phyloP scores from a whole-genome alignment of 2,113 vertebrate genomes.

The Glaucidium brasilianum region DNA sequence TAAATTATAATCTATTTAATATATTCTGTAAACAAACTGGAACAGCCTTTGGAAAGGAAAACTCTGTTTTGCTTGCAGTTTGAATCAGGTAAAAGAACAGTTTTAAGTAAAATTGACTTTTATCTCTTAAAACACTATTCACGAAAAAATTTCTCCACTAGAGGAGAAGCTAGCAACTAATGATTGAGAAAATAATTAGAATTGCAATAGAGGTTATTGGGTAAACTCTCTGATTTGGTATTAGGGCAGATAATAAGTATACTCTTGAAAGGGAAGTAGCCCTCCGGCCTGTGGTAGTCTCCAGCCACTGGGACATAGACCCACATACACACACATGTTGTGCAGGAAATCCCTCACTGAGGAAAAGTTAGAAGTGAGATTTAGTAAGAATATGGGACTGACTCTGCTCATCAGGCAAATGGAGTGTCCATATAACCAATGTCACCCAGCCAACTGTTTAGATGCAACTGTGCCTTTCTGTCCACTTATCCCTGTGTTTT shows the following conservation, averaged over 20 bases:
- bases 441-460: not conserved
- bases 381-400: not conserved
- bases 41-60: not conserved
- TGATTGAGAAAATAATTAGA: not conserved
- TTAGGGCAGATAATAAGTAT: not conserved
- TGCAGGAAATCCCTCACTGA: not conserved
- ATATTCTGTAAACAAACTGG: not conserved
- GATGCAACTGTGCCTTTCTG: not conserved
- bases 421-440: not conserved
- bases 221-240: not conserved
- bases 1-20: not conserved
- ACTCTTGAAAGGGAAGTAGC: not conserved
- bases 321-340: accelerated
- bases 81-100: not conserved
- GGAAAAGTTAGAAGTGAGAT: not conserved
- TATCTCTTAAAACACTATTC: not conserved
- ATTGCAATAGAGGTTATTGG: not conserved
- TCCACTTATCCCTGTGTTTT: not conserved
- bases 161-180: not conserved
- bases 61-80: not conserved
- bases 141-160: not conserved
- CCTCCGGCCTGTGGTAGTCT: not conserved
- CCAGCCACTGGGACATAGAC: not conserved
- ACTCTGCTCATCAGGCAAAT: not conserved
- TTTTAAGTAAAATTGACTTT: not conserved